Evolutionary conservation across 2,888 invertebrate species (phyloP), one percentile per base, ranked within the genome.

Genomic region (Oxyteleia sp.): DNA sequence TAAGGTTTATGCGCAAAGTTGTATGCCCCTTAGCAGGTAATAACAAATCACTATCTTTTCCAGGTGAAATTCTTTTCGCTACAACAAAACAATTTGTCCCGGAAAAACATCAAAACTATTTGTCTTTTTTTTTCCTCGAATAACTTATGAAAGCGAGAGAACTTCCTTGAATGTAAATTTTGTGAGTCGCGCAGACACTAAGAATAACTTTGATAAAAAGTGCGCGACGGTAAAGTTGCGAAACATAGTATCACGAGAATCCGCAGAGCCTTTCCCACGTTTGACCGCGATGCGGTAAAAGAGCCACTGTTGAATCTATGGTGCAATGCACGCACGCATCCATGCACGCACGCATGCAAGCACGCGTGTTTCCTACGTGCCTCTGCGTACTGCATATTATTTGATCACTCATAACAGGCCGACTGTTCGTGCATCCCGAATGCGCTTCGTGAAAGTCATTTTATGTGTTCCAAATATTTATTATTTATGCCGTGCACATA

Each of bases 391-490:
- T 29, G 75, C 47, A 85, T 75, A 87, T 87, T 90, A 90, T 90
- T 89, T 88, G 89, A 90, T 90, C 88, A 87, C 85, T 88, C 88
- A 86, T 88, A 90, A 90, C 89, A 88, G 86, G 80, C 71, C 53
- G 57, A 59, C 66, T 74, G 80, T 84, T 72, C 85, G 74, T 85
- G 87, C 85, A 88, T 89, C 80, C 72, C 82, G 79, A 88, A 47
- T 80, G 72, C 55, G 69, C 57, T 82, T 78, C 79, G 32, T 8
- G 10, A 8, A 32, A 32, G 32, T 32, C 1, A 32, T 8, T 32
- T 32, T 32, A 32, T 32, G 10, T 32, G 8, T 10, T 32, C 32
- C 1, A 32, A 32, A 10, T 32, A 8, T 32, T 32, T 32, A 32
- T 32, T 32, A 32, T 8, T 4, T 32, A 8, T 23, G 23, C 23